phyloP scores from a whole-genome alignment of 1,140 invertebrate genomes.

The Heliconius hewitsoni region DNA sequence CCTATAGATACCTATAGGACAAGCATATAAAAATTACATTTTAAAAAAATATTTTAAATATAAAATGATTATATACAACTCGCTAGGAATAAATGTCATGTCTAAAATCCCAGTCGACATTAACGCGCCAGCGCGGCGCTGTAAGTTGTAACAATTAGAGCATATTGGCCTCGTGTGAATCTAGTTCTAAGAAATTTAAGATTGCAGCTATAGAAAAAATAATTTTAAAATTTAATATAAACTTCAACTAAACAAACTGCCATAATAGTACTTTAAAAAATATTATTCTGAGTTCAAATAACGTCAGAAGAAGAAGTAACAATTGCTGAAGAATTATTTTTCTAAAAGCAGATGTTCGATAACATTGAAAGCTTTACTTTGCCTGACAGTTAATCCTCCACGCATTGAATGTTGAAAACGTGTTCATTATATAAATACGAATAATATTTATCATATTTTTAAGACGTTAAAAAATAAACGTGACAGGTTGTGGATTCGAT shows the following conservation, averaged over 20 bases:
- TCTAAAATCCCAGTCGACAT: not conserved
- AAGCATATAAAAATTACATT: not conserved
- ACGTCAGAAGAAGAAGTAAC: not conserved
- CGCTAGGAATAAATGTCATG: not conserved
- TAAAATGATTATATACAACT: not conserved
- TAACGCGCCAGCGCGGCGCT: not conserved
- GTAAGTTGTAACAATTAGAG: not conserved
- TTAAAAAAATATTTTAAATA: not conserved
- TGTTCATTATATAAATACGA: not conserved
- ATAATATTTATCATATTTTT: not conserved
- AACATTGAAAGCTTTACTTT: slow-evolving; percentile 4
- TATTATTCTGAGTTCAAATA: not conserved
- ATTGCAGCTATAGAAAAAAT: not conserved
- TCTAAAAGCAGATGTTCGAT: not conserved
- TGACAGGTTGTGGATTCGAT: too few relatives aligned
- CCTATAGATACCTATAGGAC: not conserved
- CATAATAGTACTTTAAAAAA: not conserved
- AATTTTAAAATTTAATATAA: not conserved
- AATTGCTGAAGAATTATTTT: slow-evolving; percentile 10
- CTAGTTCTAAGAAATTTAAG: not conserved
- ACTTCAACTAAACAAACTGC: not conserved
- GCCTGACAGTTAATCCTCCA: slow-evolving; percentile 9
- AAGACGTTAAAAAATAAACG: too few relatives aligned
- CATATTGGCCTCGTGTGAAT: not conserved
- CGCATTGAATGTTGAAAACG: not conserved